Conservation (phyloP, 2,888 invertebrate species). For the Ochropleura plecta region DNA sequence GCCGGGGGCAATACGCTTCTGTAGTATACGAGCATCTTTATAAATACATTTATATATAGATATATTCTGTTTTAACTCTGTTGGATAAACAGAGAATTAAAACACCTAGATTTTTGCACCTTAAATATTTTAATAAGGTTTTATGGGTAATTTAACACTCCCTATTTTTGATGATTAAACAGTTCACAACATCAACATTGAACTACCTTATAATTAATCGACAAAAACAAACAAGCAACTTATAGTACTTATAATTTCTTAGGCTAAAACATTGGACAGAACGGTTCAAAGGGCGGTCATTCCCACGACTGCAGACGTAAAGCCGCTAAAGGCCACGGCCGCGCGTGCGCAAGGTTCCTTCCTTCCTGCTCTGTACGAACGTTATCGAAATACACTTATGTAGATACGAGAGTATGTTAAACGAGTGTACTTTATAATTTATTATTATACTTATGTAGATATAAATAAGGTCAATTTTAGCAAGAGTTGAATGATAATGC, state of each 20-base stretch:
- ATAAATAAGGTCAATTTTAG: background rate
- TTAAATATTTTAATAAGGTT: background rate
- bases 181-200: background rate
- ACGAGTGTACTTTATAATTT: constrained; percentile 3
- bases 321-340: constrained; percentile 75
- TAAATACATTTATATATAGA: too few relatives aligned
- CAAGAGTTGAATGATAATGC: background rate
- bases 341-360: constrained; percentile 73
- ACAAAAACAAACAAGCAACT: background rate
- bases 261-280: constrained; percentile 40
- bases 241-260: constrained; percentile 24
- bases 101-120: too few relatives aligned
- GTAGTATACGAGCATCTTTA: too few relatives aligned
- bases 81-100: too few relatives aligned
- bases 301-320: constrained; percentile 66
- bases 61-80: too few relatives aligned
- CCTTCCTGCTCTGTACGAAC: constrained; percentile 68
- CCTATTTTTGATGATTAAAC: background rate
- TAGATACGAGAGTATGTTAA: constrained; percentile 22
- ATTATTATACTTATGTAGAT: background rate
- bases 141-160: background rate
- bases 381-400: constrained; percentile 58
- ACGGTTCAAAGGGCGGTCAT: constrained; percentile 68
- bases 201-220: background rate
- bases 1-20: too few relatives aligned